phyloP scores from a whole-genome alignment of 2,797 vertebrate species.

The Sarcophilus harrisii region DNA sequence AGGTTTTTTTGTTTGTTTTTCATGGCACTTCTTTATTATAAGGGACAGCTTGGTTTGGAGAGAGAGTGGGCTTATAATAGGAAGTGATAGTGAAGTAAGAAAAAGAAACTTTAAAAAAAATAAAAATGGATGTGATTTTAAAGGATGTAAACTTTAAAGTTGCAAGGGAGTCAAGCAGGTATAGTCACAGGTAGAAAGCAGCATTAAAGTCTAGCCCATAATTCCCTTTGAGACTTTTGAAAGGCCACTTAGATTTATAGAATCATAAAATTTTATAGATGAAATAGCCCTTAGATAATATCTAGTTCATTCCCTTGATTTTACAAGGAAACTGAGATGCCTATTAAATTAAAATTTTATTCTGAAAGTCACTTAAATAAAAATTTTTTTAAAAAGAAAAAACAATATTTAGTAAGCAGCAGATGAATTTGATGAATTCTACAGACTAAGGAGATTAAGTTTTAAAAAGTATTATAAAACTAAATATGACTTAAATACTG shows the following conservation, averaged over 20 bases:
- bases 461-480: background rate
- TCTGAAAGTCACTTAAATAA: background rate
- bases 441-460: background rate
- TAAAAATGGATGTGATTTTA: background rate
- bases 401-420: background rate
- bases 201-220: background rate
- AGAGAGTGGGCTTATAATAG: background rate
- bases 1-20: background rate
- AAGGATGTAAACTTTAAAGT: too few relatives aligned
- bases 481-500: background rate
- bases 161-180: background rate
- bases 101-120: background rate
- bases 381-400: background rate
- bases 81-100: background rate
- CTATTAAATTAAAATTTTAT: background rate
- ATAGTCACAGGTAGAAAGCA: background rate
- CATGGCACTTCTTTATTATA: background rate
- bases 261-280: background rate
- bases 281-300: background rate
- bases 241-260: background rate
- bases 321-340: background rate
- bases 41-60: background rate
- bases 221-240: conserved; percentile 35
- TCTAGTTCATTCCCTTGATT: background rate
- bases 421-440: background rate